Evolutionary conservation across 1,140 invertebrate genomes (phyloP), one percentile per base, ranked within the genome.

Genomic region (Phymorhynchus buccinoides): DNA sequence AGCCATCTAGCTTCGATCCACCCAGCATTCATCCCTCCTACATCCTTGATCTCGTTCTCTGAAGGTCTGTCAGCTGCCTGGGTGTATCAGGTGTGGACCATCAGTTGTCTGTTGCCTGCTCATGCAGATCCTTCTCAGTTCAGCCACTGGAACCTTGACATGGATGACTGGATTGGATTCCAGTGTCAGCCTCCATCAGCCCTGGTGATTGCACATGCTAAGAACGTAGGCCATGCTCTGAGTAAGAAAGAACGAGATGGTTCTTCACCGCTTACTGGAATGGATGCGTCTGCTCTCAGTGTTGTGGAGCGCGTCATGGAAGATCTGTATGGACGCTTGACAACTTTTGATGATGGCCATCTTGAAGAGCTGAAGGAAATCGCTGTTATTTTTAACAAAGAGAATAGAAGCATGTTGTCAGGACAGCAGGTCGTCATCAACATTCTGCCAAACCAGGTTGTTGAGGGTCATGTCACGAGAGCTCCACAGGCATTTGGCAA

Each of bases 401-500:
- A 84, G 7, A 52, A 82, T 39, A 85, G 83, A 9, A 48, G 75
- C 16, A 86, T 90, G 81, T 83, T 89, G n/a, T 75, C 62, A 48
- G 85, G 88, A 71, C 84, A 86, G 16, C 73, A 84, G 37, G 84
- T 89, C 32, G 86, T 90, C 14, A 88, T 87, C 4, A 35, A 83
- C 9, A 87, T 90, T 27, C 83, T 84, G 27, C 62, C 85, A 66
- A 44, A 56, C 1, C 85, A 90, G 56, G 86, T 88, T 75, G 89
- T 90, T n/a, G 77, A 82, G 22, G 89, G 87, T n/a, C 87, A 87
- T 68, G 73, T 91, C 7, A 86, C 80, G 39, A 78, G 86, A 73
- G 75, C 82, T 52, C 90, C 90, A 30, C 52, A 83, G 37, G 73
- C 86, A n/a, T 88, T 87, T 66, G 87, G 85, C 41, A 52, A 81